phyloP scores from a whole-genome alignment of 1,140 invertebrate genomes.

The Drosophila ananassae region DNA sequence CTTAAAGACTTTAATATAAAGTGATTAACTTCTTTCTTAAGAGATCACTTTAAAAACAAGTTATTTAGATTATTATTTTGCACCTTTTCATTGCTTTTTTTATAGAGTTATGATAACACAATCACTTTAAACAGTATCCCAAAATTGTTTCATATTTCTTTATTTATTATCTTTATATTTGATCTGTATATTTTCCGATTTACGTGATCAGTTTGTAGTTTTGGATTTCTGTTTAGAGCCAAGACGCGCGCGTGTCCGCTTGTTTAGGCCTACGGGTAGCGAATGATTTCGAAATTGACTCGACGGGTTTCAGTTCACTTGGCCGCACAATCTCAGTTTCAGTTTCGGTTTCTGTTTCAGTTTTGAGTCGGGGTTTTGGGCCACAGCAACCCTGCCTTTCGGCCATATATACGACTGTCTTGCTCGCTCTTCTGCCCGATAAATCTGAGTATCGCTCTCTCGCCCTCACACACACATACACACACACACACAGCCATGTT shows the following conservation, averaged over 20 bases:
- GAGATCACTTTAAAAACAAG: neutral
- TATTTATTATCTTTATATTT: neutral
- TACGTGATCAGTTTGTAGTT: constrained; percentile 21
- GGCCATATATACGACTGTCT: constrained; percentile 34
- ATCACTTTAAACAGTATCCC: neutral
- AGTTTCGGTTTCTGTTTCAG: constrained; percentile 31
- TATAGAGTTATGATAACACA: neutral
- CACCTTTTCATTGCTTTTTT: neutral
- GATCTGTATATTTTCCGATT: constrained; percentile 6
- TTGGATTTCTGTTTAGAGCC: constrained; percentile 10
- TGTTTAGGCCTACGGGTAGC: constrained; percentile 82
- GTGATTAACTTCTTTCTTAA: no score
- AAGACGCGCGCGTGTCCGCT: constrained; percentile 76
- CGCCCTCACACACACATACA: constrained; percentile 18
- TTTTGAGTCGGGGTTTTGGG: constrained; percentile 12
- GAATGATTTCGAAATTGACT: constrained; percentile 83
- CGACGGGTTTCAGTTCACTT: constrained; percentile 39
- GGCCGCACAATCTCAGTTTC: constrained; percentile 57
- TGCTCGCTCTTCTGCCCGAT: constrained; percentile 33
- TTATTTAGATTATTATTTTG: neutral
- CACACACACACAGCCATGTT: constrained; percentile 35
- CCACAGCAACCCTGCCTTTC: constrained; percentile 47
- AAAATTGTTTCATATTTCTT: neutral
- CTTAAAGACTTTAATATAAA: neutral
- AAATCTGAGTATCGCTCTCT: constrained; percentile 54